Base-by-base conservation (phyloP, 2,113 vertebrate species). In the Alligator mississippiensis region DNA sequence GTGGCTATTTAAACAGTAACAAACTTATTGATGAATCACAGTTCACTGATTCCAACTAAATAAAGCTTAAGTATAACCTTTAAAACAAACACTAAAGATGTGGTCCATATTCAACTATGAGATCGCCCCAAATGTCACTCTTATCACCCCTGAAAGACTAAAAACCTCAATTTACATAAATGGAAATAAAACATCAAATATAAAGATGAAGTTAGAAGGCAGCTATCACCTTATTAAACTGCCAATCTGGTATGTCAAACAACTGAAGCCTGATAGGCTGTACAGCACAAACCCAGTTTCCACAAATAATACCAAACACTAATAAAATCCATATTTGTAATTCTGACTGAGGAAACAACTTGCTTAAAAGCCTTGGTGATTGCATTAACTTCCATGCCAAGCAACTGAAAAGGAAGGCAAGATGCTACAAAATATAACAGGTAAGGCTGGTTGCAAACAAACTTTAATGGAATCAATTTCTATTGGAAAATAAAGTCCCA, bases 271-370 rank as follows among this genome's bases (percentile, higher is more conserved):
- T 76, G 1, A 0, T 3, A 78, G n/a, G 15, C 4, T 82, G 94
- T 54, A 28, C 9, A 59, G 60, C 77, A n/a, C 16, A 27, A 25
- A 61, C 24, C 0, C 1, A 30, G 0, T 0, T 79, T 80, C 54
- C 28, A 54, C 27, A 84, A 3, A 21, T 74, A 91, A 80, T 85
- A 25, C 77, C 63, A 91, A 84, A 70, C 2, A 16, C n/a, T 92
- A 30, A 4, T 58, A 84, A 16, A 85, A 3, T 13, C 2, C 18
- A 64, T 64, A 9, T 74, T 55, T 57, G n/a, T 63, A 62, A 70
- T 86, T 86, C 54, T 59, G 17, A 60, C 12, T 24, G 18, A 86
- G 28, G 55, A 77, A 64, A 85, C 54, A 66, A 2, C 2, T 38
- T 38, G 17, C 22, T 72, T 72, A 34, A 72, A 72, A 72, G 68